phyloP scores from a whole-genome alignment of 30 jellyfish, hydroid and myxozoan species.

The Hydractinia symbiolongicarpus region DNA sequence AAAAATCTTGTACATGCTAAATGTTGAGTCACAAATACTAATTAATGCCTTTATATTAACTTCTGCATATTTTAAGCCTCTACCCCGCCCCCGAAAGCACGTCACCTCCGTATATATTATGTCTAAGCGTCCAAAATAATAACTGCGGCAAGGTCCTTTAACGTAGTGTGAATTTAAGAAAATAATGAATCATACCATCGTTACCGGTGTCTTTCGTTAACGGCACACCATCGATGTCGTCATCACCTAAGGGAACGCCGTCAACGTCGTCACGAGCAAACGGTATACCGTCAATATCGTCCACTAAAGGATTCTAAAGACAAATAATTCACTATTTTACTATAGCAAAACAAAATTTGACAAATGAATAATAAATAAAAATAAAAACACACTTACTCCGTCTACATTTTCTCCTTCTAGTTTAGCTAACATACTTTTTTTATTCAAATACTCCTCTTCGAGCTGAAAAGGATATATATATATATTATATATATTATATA shows the following conservation, averaged over 20 bases:
- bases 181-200: no score
- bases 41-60: no score
- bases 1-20: no score
- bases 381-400: neutral
- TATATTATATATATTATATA: no score
- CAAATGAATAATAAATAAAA: neutral
- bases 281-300: constrained; percentile 82
- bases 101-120: no score
- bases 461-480: neutral
- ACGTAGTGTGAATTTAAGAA: no score
- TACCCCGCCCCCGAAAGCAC: no score
- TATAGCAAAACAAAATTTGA: constrained; percentile 1
- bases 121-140: no score
- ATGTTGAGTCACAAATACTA: no score
- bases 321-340: neutral
- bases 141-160: no score
- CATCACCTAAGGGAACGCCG: constrained; percentile 73
- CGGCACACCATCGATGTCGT: constrained; percentile 64
- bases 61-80: no score
- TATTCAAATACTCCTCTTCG: constrained; percentile 20
- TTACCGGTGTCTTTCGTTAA: constrained; percentile 12
- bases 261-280: constrained; percentile 45
- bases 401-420: neutral
- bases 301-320: constrained; percentile 29
- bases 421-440: constrained; percentile 7